Evolutionary conservation across 2,797 vertebrate species (phyloP).

Genomic region (Pangasius krempfi): DNA sequence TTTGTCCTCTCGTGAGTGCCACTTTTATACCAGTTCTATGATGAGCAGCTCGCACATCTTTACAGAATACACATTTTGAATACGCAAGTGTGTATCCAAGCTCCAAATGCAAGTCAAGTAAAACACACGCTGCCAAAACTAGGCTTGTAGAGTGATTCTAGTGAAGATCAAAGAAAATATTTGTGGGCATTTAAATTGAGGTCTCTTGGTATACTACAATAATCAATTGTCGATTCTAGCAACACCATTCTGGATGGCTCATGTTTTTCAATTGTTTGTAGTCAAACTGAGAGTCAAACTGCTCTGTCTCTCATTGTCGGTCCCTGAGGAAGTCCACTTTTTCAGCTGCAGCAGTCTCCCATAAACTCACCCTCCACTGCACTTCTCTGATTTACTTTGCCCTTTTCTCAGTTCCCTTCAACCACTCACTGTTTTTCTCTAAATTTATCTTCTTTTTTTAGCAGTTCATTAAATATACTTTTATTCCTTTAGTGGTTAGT

Average conservation of each 20-base stretch:
- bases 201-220: not conserved
- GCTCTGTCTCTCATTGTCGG: constrained; percentile 34
- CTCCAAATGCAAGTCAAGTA: not conserved
- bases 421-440: not conserved
- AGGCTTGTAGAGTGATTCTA: not conserved
- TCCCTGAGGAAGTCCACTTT: constrained; percentile 47
- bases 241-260: too few relatives aligned
- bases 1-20: not conserved
- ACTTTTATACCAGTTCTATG: not conserved
- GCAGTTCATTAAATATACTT: not conserved
- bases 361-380: constrained; percentile 24
- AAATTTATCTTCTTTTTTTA: not conserved
- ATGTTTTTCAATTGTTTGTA: not conserved
- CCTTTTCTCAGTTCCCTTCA: not conserved
- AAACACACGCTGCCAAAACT: not conserved
- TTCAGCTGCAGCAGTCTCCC: constrained; percentile 38
- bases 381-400: constrained; percentile 15
- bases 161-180: not conserved
- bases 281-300: not conserved
- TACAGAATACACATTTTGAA: not conserved
- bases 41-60: not conserved
- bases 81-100: not conserved
- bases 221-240: not conserved
- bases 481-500: not conserved
- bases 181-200: not conserved